phyloP scores from a whole-genome alignment of 2,797 vertebrate genomes.

The Columba guinea region DNA sequence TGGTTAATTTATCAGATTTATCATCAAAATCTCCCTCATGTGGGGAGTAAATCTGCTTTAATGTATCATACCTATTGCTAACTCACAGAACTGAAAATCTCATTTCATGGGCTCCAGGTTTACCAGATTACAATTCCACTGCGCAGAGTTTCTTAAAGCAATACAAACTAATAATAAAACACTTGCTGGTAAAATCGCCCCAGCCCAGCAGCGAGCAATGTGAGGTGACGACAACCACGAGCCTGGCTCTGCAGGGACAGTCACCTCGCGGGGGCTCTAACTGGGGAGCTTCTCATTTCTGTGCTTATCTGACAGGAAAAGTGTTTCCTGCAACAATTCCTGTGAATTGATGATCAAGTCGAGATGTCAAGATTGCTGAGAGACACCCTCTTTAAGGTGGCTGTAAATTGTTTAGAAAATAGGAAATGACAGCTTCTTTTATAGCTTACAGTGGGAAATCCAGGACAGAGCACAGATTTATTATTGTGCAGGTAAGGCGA shows the following conservation, averaged over 20 bases:
- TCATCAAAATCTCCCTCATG: conserved; percentile 35
- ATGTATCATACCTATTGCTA: conserved; percentile 64
- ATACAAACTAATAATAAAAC: conserved; percentile 24
- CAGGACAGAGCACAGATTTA: not conserved
- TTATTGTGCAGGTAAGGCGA: not conserved
- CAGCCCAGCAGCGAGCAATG: rapidly evolving
- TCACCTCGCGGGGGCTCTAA: not conserved
- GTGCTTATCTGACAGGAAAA: not conserved
- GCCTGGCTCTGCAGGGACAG: not conserved
- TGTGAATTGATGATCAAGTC: conserved; percentile 25
- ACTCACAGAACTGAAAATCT: conserved; percentile 74
- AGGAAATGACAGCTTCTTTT: conserved; percentile 32
- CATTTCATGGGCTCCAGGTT: conserved; percentile 75
- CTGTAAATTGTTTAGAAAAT: conserved; percentile 51
- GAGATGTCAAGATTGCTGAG: conserved; percentile 24
- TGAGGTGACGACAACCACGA: rapidly evolving
- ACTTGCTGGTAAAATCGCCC: not conserved
- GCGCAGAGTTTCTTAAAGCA: conserved; percentile 38
- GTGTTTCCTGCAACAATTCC: not conserved
- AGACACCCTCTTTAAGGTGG: conserved; percentile 28
- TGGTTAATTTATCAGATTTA: conserved; percentile 48
- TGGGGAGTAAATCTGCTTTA: conserved; percentile 61
- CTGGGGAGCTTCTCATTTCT: not conserved
- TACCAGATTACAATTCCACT: conserved; percentile 47
- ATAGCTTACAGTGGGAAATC: not conserved